Evolutionary conservation across 2,113 vertebrate genomes (phyloP).

Genomic region (Etheostoma cragini): DNA sequence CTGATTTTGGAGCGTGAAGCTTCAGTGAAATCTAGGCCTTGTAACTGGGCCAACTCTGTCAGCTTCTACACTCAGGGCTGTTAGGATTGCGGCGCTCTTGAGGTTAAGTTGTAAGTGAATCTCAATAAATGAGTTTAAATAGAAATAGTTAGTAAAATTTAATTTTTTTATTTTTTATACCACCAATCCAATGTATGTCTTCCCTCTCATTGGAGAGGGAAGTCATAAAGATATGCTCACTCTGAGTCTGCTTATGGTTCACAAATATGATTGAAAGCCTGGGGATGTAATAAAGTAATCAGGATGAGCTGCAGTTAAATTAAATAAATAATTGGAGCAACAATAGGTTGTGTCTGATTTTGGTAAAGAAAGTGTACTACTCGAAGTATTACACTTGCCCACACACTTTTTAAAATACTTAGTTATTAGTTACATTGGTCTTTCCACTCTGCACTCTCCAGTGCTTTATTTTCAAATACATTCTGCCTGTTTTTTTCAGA

Average conservation of each 20-base stretch:
- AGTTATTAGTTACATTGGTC: no score
- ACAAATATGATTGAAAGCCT: background rate
- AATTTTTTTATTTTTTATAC: background rate
- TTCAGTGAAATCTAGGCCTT: slow-evolving; percentile 44
- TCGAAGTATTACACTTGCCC: no score
- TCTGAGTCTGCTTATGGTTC: slow-evolving; percentile 1
- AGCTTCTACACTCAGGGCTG: slow-evolving; percentile 18
- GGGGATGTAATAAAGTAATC: background rate
- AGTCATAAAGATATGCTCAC: background rate
- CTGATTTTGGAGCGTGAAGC: slow-evolving; percentile 41
- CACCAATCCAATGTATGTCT: background rate
- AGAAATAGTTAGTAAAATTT: slow-evolving; percentile 6
- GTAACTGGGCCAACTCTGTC: slow-evolving; percentile 48
- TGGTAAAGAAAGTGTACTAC: no score
- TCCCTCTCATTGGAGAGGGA: background rate
- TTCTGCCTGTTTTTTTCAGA: no score
- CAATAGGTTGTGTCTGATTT: no score
- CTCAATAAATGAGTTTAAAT: slow-evolving; percentile 6
- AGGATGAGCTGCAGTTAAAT: background rate
- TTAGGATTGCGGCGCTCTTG: slow-evolving; percentile 7
- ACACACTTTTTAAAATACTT: no score
- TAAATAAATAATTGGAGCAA: no score
- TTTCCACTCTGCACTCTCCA: no score
- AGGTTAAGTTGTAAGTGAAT: slow-evolving; percentile 11
- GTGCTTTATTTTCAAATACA: no score